Evolutionary conservation across 1,140 invertebrate species (phyloP), one percentile per base, ranked within the genome.

Genomic region (Ylistrum balloti): DNA sequence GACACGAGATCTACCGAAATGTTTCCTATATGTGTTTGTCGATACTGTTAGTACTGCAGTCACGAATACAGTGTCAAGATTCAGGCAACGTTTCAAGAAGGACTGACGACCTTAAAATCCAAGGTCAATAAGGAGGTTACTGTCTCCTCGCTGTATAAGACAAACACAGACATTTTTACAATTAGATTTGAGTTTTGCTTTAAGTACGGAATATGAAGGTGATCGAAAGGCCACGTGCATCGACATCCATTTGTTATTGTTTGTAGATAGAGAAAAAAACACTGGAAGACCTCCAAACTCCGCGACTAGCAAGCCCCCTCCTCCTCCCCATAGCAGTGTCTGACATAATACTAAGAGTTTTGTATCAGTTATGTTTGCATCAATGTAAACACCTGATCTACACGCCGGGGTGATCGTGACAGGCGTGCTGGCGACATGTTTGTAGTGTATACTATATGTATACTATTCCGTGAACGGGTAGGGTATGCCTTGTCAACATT

Each of bases 321-420:
- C 22, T 28, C 0, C 22, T 5, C 0, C 0, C 3, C 3, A 0
- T 7, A 28, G 1, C 56, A 28, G 28, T 74, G 56, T 5, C 56
- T 74, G 56, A 74, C 56, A 74, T 74, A 9, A 74, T 74, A 28
- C 22, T n/a, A 17, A 74, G 22, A 28, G 56, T 74, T 74, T 74
- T 74, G 56, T 74, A 74, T 74, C 56, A 28, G 56, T 74, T 28
- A 74, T 74, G 56, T 74, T 74, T 74, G 56, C 28, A 74, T 74
- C 56, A 74, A 74, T 74, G 56, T 74, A 74, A 74, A 74, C 56
- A 74, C 20, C 56, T 74, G 56, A 74, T 74, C 22, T 28, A 74
- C 56, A 74, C 56, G 56, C 0, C 22, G 22, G n/a, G n/a, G 56
- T 74, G 56, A 74, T 74, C 56, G 5, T 1, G 22, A 74, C 22